These are phyloP conservation scores for Xestia rhomboidea DNA, from an alignment of 2,888 invertebrate genomes.

Conservation along the genomic window DNA sequence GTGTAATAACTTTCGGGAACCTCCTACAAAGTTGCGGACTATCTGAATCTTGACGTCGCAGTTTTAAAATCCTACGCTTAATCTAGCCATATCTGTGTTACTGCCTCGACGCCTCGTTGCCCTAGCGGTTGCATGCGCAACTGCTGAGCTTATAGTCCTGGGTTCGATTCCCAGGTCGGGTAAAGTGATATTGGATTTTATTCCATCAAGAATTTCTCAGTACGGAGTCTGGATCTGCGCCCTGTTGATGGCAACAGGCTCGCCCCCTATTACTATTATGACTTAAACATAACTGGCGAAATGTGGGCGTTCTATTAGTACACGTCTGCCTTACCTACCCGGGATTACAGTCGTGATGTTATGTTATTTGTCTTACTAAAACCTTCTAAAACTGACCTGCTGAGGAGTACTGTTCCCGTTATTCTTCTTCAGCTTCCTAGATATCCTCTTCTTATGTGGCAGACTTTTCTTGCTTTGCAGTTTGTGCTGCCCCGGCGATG, in stretches of 20 bases:
- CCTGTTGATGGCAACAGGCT: too few relatives aligned
- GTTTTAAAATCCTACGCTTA: not conserved
- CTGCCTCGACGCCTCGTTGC: too few relatives aligned
- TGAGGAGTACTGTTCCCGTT: constrained; percentile 83
- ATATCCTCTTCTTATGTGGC: constrained; percentile 96
- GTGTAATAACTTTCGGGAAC: not conserved
- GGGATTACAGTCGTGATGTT: not conserved
- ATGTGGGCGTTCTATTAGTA: not conserved
- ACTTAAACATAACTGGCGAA: not conserved
- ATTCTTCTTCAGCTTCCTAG: constrained; percentile 91
- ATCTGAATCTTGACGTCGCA: not conserved
- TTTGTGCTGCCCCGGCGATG: constrained; percentile 78
- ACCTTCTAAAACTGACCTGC: constrained; percentile 73
- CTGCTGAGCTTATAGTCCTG: too few relatives aligned
- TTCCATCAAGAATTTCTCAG: too few relatives aligned
- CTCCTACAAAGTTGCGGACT: not conserved
- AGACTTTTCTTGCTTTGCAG: constrained; percentile 92
- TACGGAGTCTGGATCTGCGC: too few relatives aligned
- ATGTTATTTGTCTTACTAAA: not conserved
- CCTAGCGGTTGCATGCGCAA: too few relatives aligned
- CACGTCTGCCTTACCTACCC: not conserved
- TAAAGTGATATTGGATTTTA: too few relatives aligned
- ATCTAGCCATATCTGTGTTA: too few relatives aligned
- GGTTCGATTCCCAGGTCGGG: too few relatives aligned
- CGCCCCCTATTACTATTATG: not conserved